Base-by-base conservation (phyloP, 2,113 vertebrate genomes). In the Mellivora capensis region DNA sequence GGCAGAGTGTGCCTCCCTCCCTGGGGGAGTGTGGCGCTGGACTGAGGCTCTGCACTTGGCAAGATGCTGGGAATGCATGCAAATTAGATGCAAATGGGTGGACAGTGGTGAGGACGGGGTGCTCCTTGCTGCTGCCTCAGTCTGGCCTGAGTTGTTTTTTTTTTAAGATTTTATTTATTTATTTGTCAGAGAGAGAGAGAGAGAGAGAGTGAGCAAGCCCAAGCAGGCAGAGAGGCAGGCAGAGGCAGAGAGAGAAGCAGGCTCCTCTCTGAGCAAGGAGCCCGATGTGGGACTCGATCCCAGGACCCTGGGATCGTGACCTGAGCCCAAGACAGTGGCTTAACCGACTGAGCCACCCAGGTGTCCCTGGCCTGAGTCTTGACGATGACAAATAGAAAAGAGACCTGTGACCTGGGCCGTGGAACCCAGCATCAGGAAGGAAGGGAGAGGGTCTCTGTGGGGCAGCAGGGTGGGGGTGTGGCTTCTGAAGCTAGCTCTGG, bases 21-120 rank as follows among this genome's bases (percentile, higher is more conserved):
- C 37, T 17, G 4, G 81, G 69, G 76, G 15, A 23, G 27, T 25
- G 52, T 59, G 29, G 72, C 34, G 18, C n/a, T 27, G 74, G n/a
- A 54, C 74, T 6, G 52, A 69, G 17, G 44, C 34, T 87, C 86
- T 64, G 76, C 29, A 37, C 42, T n/a, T 34, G 18, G 54, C 11
- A 80, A 93, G 84, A 52, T 15, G 37, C 61, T 81, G 62, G 47
- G 54, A 74, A 49, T 29, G 18, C 1, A 52, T 49, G 91, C 23
- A 69, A 74, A 92, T 87, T 42, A 96, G 49, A 90, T 92, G 86
- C 39, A 93, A 69, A 90, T 89, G 11, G n/a, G 67, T 69, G 47
- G 8, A 27, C 14, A 10, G n/a, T 6, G 61, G 47, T 34, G 81
- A 39, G 7, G 31, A 84, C n/a, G 57, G 79, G n/a, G 29, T 21